phyloP scores from a whole-genome alignment of 2,888 invertebrate genomes.

The Exephanes ischioxanthus region DNA sequence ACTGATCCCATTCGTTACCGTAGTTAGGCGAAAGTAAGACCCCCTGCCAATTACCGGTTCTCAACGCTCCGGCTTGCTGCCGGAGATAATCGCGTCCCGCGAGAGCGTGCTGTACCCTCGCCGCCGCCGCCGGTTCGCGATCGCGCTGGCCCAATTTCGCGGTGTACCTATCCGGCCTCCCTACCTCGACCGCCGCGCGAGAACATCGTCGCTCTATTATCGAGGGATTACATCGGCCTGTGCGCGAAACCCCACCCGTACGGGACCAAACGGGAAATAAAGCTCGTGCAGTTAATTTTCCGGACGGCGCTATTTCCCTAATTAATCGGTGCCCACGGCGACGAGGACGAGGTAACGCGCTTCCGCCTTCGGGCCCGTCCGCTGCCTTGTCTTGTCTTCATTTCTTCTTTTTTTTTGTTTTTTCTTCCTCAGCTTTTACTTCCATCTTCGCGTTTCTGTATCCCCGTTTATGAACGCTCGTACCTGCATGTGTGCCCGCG shows the following conservation, averaged over 20 bases:
- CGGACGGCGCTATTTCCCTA: slow-evolving; percentile 51
- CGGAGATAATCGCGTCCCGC: slow-evolving; percentile 71
- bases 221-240: slow-evolving; percentile 25
- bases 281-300: slow-evolving; percentile 55
- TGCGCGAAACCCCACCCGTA: not conserved
- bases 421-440: slow-evolving; percentile 12
- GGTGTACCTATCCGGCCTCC: slow-evolving; percentile 7
- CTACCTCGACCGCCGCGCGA: not conserved
- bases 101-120: slow-evolving; percentile 45
- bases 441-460: not conserved
- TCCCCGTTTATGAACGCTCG: slow-evolving; percentile 1
- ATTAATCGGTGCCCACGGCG: slow-evolving; percentile 61
- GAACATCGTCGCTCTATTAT: slow-evolving; percentile 38
- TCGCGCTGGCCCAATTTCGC: slow-evolving; percentile 63
- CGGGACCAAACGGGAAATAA: slow-evolving; percentile 11
- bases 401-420: slow-evolving; percentile 35
- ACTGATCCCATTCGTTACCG: slow-evolving; percentile 76
- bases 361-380: slow-evolving; percentile 61
- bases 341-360: slow-evolving; percentile 30
- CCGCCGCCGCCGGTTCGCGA: slow-evolving; percentile 56
- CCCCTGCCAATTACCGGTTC: slow-evolving; percentile 77
- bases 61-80: slow-evolving; percentile 67
- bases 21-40: slow-evolving; percentile 74
- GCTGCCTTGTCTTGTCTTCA: slow-evolving; percentile 27
- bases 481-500: slow-evolving; percentile 28